Percentiles rank a stretch among this genome's conserved stretches.
Conservation (phyloP, 2,113 vertebrate genomes). For the Odocoileus hemionus region DNA sequence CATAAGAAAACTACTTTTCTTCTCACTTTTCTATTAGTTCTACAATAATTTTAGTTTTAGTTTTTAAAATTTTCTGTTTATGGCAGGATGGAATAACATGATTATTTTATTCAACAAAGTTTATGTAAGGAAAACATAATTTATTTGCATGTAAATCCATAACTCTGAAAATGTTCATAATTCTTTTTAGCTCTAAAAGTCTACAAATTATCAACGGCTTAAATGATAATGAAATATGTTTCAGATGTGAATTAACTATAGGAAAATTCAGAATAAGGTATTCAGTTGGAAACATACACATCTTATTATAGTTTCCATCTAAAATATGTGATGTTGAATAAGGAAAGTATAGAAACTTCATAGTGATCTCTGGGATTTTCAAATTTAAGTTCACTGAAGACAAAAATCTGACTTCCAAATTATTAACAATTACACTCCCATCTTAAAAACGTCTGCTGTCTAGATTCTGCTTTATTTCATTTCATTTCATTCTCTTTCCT, state of each 20-base stretch:
- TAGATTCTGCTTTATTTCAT: neutral
- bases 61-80: neutral
- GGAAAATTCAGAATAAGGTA: neutral
- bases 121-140: neutral
- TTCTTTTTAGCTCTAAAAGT: constrained; percentile 15
- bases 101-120: constrained; percentile 18
- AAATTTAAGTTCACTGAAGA: neutral
- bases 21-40: neutral
- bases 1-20: neutral
- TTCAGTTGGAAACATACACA: neutral
- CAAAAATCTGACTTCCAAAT: constrained; percentile 1
- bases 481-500: neutral
- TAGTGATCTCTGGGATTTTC: neutral
- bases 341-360: neutral
- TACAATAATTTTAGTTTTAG: neutral
- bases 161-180: neutral
- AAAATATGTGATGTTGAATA: neutral
- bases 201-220: neutral
- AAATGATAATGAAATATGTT: neutral
- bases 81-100: neutral
- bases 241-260: neutral
- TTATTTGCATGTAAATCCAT: neutral
- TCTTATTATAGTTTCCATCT: neutral
- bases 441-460: constrained; percentile 4
- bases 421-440: neutral